Percentiles rank a stretch among this genome's conserved stretches.
phyloP scores from a whole-genome alignment of 2,888 invertebrate genomes.

The Netelia fuscicornis region DNA sequence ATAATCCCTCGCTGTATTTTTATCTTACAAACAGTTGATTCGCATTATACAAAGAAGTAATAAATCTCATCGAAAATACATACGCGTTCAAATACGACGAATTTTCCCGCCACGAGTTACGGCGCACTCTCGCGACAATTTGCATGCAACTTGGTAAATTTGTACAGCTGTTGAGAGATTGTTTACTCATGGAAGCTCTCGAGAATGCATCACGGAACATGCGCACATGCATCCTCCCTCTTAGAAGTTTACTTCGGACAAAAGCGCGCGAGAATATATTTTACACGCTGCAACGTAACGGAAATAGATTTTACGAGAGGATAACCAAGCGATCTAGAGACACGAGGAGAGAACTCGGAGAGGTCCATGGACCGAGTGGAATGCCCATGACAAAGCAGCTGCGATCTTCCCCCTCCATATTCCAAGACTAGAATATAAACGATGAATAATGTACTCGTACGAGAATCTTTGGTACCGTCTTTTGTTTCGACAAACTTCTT shows the following conservation, averaged over 20 bases:
- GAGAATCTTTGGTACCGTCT: background rate
- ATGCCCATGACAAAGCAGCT: conserved; percentile 20
- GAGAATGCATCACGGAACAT: conserved; percentile 12
- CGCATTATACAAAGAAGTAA: background rate
- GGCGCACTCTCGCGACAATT: conserved; percentile 15
- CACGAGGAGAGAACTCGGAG: conserved; percentile 11
- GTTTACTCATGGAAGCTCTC: conserved; percentile 44
- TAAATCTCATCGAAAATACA: too few species aligned
- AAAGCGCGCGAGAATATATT: background rate
- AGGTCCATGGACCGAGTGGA: conserved; percentile 42
- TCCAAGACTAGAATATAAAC: background rate
- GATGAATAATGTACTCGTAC: background rate
- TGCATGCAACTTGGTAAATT: conserved; percentile 34
- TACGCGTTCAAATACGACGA: conserved; percentile 13
- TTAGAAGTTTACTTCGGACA: background rate
- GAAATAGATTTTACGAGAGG: conserved; percentile 55
- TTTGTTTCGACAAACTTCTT: background rate
- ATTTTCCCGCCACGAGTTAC: conserved; percentile 56
- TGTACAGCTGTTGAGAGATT: conserved; percentile 63
- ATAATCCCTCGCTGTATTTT: background rate
- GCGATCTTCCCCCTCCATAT: background rate
- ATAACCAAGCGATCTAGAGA: conserved; percentile 3
- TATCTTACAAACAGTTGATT: background rate
- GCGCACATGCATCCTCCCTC: background rate
- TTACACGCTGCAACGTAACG: conserved; percentile 12